These are phyloP conservation scores for Amphiura filiformis DNA, from an alignment of 35 echinoderm and acorn worm species.

Conservation along the genomic window DNA sequence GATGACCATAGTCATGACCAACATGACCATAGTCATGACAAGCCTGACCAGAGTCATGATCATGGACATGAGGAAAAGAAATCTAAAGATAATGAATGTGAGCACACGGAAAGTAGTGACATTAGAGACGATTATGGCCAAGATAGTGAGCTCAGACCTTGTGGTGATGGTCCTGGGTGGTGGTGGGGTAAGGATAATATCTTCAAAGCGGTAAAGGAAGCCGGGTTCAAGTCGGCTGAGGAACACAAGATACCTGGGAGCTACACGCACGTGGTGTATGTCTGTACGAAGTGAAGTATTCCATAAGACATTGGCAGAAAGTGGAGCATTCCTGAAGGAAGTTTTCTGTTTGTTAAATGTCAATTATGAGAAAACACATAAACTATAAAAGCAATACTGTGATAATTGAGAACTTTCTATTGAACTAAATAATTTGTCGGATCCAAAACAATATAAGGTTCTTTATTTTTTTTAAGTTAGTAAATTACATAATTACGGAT, in stretches of 20 bases:
- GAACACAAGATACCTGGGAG: neutral
- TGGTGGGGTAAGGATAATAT: neutral
- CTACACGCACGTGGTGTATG: neutral
- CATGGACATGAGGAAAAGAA: neutral
- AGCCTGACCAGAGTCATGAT: neutral
- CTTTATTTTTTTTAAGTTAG: too few species aligned
- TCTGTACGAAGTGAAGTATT: neutral
- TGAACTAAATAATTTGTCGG: too few species aligned
- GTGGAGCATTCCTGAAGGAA: too few species aligned
- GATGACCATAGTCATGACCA: neutral
- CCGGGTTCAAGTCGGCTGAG: neutral
- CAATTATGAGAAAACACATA: too few species aligned
- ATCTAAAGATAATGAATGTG: neutral
- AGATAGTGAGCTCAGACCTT: neutral
- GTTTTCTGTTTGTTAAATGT: too few species aligned
- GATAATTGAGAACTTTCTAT: too few species aligned
- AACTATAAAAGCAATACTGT: too few species aligned
- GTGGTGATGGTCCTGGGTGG: neutral
- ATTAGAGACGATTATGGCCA: neutral
- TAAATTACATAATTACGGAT: too few species aligned
- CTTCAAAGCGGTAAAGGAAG: neutral
- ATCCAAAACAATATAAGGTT: too few species aligned
- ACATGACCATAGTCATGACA: neutral
- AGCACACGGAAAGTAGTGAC: neutral
- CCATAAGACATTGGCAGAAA: too few species aligned